Evolutionary conservation across 2,113 vertebrate genomes (phyloP).

Genomic region (Herpetotheres cachinnans): DNA sequence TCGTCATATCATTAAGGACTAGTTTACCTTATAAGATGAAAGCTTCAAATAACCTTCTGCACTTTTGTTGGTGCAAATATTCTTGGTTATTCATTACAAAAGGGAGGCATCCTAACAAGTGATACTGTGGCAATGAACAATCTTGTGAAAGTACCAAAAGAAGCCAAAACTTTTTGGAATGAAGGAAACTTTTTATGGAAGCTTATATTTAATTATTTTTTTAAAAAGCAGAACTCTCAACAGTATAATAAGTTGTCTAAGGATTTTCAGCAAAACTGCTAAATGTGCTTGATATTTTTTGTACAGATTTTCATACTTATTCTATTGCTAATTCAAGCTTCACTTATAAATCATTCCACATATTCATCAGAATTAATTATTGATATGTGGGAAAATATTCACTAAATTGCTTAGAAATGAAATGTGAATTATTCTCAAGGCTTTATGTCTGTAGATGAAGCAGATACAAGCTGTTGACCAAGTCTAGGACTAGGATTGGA

Average conservation of each 20-base stretch:
- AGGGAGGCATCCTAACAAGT: neutral
- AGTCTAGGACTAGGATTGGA: too few species aligned
- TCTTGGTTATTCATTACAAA: neutral
- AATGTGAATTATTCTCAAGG: neutral
- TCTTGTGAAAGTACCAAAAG: neutral
- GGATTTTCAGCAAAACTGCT: neutral
- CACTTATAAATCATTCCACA: neutral
- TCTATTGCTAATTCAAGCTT: neutral
- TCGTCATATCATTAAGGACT: neutral
- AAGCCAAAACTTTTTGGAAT: neutral
- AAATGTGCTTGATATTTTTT: neutral
- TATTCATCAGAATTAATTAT: neutral
- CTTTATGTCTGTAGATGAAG: neutral
- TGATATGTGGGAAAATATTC: neutral
- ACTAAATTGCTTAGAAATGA: neutral
- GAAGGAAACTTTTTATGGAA: neutral
- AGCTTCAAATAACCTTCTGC: neutral
- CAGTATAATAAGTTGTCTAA: neutral
- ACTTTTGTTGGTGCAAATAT: neutral
- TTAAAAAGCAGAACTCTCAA: neutral
- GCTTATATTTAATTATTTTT: neutral
- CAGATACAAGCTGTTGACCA: neutral
- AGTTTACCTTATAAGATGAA: neutral
- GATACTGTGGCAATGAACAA: neutral
- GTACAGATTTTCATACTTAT: neutral